Evolutionary conservation across 2,888 invertebrate species (phyloP).

Genomic region (Perizoma flavofasciatum): DNA sequence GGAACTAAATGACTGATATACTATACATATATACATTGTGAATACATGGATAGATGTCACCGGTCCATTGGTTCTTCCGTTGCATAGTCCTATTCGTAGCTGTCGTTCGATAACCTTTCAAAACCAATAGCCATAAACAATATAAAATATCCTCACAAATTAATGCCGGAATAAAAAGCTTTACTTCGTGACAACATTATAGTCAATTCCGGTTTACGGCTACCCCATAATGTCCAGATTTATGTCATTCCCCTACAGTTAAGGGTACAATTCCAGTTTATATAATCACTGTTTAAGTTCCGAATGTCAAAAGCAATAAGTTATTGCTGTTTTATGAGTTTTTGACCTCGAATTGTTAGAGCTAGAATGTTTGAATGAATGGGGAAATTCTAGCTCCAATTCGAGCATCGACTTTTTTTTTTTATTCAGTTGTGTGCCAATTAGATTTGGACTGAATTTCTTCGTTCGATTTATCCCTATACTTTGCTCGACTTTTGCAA

Average conservation of each 20-base stretch:
- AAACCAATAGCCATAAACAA: slow-evolving; percentile 17
- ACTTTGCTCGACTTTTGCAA: too few species aligned
- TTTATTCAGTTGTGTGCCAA: too few species aligned
- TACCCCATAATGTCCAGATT: slow-evolving; percentile 39
- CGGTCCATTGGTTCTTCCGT: too few species aligned
- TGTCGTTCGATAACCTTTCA: slow-evolving; percentile 15
- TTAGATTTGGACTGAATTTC: too few species aligned
- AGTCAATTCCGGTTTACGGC: slow-evolving; percentile 35
- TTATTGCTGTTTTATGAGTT: slow-evolving; percentile 30
- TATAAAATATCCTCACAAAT: slow-evolving; percentile 32
- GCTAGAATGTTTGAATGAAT: slow-evolving; percentile 17
- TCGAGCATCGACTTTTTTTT: too few species aligned
- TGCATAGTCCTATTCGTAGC: too few species aligned
- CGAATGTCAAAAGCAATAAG: slow-evolving; percentile 27
- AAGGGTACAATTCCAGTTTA: slow-evolving; percentile 37
- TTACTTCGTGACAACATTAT: slow-evolving; percentile 37
- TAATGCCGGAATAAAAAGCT: slow-evolving; percentile 35
- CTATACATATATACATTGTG: too few species aligned
- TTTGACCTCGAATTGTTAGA: slow-evolving; percentile 30
- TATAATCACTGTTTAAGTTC: slow-evolving; percentile 40
- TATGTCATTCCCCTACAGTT: slow-evolving; percentile 34
- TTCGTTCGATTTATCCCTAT: too few species aligned
- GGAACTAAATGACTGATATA: too few species aligned
- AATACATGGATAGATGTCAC: too few species aligned
- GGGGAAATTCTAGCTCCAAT: background rate